Evolutionary conservation across 1,140 invertebrate genomes (phyloP).

Genomic region (Gonioctena quinquepunctata): DNA sequence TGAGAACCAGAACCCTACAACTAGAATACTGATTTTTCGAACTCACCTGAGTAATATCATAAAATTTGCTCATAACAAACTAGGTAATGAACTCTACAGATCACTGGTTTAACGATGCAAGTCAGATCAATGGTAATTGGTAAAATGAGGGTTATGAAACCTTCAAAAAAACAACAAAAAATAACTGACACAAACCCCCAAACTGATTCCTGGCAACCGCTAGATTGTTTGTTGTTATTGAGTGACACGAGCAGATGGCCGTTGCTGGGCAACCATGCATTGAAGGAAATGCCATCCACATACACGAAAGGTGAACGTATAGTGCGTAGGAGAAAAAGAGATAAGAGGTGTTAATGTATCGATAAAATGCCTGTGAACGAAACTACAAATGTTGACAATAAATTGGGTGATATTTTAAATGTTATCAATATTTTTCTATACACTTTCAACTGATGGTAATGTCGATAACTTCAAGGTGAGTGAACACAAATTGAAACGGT

Average conservation of each 20-base stretch:
- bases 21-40: neutral
- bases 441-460: neutral
- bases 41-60: slow-evolving; percentile 6
- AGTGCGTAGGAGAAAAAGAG: neutral
- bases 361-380: neutral
- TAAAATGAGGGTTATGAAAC: neutral
- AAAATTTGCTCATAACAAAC: slow-evolving; percentile 12
- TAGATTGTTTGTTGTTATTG: slow-evolving; percentile 10
- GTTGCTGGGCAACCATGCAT: neutral
- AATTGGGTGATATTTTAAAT: neutral
- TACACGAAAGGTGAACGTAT: neutral
- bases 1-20: no score
- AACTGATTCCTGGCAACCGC: neutral
- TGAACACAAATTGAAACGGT: no score
- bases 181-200: neutral
- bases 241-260: neutral
- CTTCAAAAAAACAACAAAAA: neutral
- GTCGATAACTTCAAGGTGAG: slow-evolving; percentile 1
- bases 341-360: neutral
- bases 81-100: no score
- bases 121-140: neutral
- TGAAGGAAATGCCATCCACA: neutral
- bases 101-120: neutral
- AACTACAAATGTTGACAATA: slow-evolving; percentile 3
- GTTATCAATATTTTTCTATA: neutral